Evolutionary conservation across 2,797 vertebrate species (phyloP), one percentile per base, ranked within the genome.

Genomic region (Enteromius mattozi): DNA sequence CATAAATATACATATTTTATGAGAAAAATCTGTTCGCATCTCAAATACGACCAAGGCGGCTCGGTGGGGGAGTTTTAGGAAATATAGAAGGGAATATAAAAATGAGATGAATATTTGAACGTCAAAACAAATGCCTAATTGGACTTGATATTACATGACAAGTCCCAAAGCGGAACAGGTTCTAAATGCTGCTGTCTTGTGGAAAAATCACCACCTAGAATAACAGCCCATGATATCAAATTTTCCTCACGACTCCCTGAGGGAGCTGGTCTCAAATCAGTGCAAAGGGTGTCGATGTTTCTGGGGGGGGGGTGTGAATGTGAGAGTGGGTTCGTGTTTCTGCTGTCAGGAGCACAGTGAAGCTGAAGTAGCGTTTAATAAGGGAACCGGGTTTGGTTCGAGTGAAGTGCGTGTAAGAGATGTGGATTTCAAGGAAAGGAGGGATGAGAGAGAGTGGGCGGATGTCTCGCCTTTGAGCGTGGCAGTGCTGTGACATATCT

Each of bases 1-100:
- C 79, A 90, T 86, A 87, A 80, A 80, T 84, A 86, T 85, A 74
- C 72, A 82, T 80, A 33, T 77, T 54, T 86, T 85, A 89, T 81
- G 35, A 81, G 88, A 86, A 83, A 72, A 89, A 76, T 82, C 78
- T 72, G 74, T 69, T 75, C 37, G 81, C 81, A 54, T 78, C 76
- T 78, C 66, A 70, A 33, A 66, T 75, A 56, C 40, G 16, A 61
- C n/a, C 16, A 82, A 78, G n/a, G 69, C 24, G 40, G 75, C 68
- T 42, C 42, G 16, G 30, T 42, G 33, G 79, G 79, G 49, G 47
- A 40, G 12, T 71, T 40, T n/a, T 16, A 80, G 51, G 33, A 16
- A 82, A 59, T 65, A 56, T 51, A 27, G 30, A 82, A 1, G 12
- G 49, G 54, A 83, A 79, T 75, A 33, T 78, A 56, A 78, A 71